These are phyloP conservation scores for Metopia argyrocephala DNA, from an alignment of 2,888 invertebrate genomes.

Conservation along the genomic window DNA sequence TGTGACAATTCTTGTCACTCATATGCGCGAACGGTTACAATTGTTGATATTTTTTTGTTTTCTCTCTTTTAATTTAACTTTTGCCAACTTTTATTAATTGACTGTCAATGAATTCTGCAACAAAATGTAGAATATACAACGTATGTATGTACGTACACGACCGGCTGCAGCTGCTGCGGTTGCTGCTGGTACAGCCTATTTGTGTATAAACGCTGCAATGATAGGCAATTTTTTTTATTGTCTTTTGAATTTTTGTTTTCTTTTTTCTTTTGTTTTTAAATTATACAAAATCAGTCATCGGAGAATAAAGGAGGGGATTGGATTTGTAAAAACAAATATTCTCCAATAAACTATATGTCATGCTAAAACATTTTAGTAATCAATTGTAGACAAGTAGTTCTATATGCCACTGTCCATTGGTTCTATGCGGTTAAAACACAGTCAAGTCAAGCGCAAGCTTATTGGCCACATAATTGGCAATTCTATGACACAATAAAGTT, in stretches of 20 bases:
- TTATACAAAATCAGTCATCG: conserved; percentile 35
- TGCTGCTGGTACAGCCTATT: not conserved
- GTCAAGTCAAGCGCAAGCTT: not conserved
- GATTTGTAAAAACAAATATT: not conserved
- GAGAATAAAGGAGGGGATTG: conserved; percentile 5
- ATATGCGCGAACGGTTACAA: conserved; percentile 20
- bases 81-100: conserved; percentile 61
- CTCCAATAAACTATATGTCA: conserved; percentile 41
- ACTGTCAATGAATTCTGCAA: conserved; percentile 56
- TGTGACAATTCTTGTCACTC: conserved; percentile 57
- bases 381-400: conserved; percentile 56
- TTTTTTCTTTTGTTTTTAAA: conserved; percentile 12
- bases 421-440: conserved; percentile 1
- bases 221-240: not conserved
- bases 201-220: not conserved
- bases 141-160: too few relatives aligned
- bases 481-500: conserved; percentile 55
- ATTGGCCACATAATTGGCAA: conserved; percentile 54
- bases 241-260: conserved; percentile 19
- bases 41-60: conserved; percentile 5
- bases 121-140: conserved; percentile 20
- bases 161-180: too few relatives aligned
- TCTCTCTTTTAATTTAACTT: conserved; percentile 52
- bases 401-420: conserved; percentile 42
- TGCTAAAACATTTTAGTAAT: conserved; percentile 45